Conservation (phyloP, 2,113 vertebrate genomes). For the Oplegnathus fasciatus region DNA sequence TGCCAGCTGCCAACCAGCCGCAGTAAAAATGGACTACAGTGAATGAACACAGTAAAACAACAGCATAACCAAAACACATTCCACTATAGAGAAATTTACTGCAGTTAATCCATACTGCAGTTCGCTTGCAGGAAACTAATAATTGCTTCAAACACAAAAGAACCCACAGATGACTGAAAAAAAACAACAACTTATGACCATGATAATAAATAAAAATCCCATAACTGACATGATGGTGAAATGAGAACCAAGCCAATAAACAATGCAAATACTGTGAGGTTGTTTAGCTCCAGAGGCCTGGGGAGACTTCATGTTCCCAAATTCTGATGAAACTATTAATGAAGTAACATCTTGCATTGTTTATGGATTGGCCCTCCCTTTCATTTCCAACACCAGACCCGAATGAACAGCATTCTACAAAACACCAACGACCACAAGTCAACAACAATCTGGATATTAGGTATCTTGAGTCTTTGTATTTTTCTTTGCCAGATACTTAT, state of each 20-base stretch:
- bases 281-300: slow-evolving; percentile 1
- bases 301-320: not conserved
- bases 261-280: slow-evolving; percentile 15
- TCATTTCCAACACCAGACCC: slow-evolving; percentile 41
- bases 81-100: slow-evolving; percentile 19
- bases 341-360: slow-evolving; percentile 44
- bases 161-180: slow-evolving; percentile 26
- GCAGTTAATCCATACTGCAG: slow-evolving; percentile 9
- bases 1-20: not conserved
- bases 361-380: slow-evolving; percentile 34
- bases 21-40: not conserved
- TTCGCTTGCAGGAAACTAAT: slow-evolving; percentile 20
- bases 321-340: slow-evolving; percentile 15
- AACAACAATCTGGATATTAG: slow-evolving; percentile 18
- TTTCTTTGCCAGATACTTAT: slow-evolving; percentile 51
- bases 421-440: slow-evolving; percentile 62
- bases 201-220: slow-evolving; percentile 12
- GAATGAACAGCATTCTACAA: slow-evolving; percentile 44
- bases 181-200: slow-evolving; percentile 9
- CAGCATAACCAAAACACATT: slow-evolving; percentile 32
- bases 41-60: slow-evolving; percentile 6
- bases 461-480: slow-evolving; percentile 20
- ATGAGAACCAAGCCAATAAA: slow-evolving; percentile 52
- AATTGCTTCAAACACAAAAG: slow-evolving; percentile 37
- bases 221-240: slow-evolving; percentile 42